Conservation (phyloP, 2,888 invertebrate genomes). For the Schizotus pectinicornis region DNA sequence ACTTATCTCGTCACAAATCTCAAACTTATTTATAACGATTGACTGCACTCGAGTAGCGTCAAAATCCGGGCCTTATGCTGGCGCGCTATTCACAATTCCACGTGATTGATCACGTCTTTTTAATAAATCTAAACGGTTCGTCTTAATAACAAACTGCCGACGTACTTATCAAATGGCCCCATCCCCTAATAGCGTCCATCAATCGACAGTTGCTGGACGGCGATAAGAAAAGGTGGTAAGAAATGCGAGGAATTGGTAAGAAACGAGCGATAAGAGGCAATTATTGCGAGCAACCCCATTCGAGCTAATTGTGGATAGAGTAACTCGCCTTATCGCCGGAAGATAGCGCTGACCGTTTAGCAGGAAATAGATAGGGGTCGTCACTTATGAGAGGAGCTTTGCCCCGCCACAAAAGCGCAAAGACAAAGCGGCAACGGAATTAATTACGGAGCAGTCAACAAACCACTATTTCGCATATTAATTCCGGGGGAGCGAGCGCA, state of each 20-base stretch:
- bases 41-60: not conserved
- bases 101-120: not conserved
- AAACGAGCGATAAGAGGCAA: slow-evolving; percentile 36
- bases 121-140: not conserved
- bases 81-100: not conserved
- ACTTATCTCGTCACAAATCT: slow-evolving; percentile 14
- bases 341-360: slow-evolving; percentile 25
- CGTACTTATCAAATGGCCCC: not conserved
- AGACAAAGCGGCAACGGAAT: slow-evolving; percentile 10
- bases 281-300: slow-evolving; percentile 32
- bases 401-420: slow-evolving; percentile 9
- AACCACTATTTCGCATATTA: not conserved
- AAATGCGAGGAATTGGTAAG: slow-evolving; percentile 33
- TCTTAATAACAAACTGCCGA: not conserved
- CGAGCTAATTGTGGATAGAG: slow-evolving; percentile 28
- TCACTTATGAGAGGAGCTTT: slow-evolving; percentile 17
- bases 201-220: slow-evolving; percentile 15
- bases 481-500: too few species aligned
- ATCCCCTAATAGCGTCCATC: slow-evolving; percentile 23
- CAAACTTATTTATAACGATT: slow-evolving; percentile 18
- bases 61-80: slow-evolving; percentile 6
- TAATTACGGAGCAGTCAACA: not conserved
- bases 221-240: slow-evolving; percentile 37
- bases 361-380: slow-evolving; percentile 27
- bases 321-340: slow-evolving; percentile 19